Base-by-base conservation (phyloP, 2,888 invertebrate species). In the Dasysyrphus albostriatus region DNA sequence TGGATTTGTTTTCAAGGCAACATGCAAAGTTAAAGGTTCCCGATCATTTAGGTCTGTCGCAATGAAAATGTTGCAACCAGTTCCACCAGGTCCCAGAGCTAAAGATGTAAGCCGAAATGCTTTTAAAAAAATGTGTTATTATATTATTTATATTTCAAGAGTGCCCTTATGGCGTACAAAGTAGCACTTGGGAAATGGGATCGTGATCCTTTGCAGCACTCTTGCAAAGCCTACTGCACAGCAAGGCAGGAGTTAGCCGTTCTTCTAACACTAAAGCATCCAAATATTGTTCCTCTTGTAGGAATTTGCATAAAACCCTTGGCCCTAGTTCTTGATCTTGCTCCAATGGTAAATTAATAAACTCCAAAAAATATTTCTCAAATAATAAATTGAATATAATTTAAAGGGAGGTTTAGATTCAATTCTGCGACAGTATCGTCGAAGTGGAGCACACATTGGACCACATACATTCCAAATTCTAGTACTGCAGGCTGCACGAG, bases 171-270 rank as follows among this genome's bases (percentile, higher is more conserved):
- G 90, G 93, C 93, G 9, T 93, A 93, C 69, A 93, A 93, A 94
- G 95, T 96, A 58, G 96, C 96, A 0, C 93, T 95, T 87, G 96
- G 97, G 44, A 98, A 98, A 91, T 99, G 99, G 98, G 97, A 97
- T 90, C 94, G 98, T 44, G 98, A 98, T 91, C 98, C 98, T 0
- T 92, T 96, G 37, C 97, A 98, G 90, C 97, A 97, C 85, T 97
- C 98, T 0, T 98, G 98, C 90, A 97, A 98, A 92, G 98, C 99
- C 0, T 99, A 99, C 93, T 98, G 98, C 91, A 98, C 98, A 0
- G 98, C 98, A 3, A 94, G 99, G 19, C 98, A 98, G 92, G 99
- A 99, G 93, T 93, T 99, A 75, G 96, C 96, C 89, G 98, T 99
- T 88, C 93, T 99, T 65, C 92, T 96, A 73, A 95, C 96, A 8